These are phyloP conservation scores for Phyllotreta cruciferae DNA, from an alignment of 2,888 invertebrate species.

Conservation along the genomic window DNA sequence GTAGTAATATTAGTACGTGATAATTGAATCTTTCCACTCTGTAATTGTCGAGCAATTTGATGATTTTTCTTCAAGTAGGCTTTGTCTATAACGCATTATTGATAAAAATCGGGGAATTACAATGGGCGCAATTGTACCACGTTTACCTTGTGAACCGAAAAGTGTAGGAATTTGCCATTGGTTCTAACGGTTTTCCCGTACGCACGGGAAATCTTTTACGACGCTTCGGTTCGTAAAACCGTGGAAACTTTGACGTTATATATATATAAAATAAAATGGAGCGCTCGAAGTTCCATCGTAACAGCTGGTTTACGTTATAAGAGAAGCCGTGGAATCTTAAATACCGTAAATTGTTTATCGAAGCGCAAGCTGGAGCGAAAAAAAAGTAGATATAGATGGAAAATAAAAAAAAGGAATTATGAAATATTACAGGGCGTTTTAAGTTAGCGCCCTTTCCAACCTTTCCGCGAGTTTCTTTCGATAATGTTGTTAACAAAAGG, in stretches of 20 bases:
- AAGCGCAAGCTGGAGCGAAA: background rate
- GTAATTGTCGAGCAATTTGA: background rate
- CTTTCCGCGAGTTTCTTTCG: too few relatives aligned
- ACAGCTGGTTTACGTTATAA: slow-evolving; percentile 18
- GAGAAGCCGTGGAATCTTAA: background rate
- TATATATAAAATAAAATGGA: slow-evolving; percentile 18
- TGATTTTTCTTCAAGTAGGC: too few relatives aligned
- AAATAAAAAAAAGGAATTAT: background rate
- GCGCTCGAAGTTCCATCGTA: slow-evolving; percentile 21
- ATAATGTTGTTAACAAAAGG: too few relatives aligned
- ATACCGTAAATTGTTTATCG: background rate
- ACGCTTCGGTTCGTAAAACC: slow-evolving; percentile 18
- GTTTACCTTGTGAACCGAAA: too few relatives aligned
- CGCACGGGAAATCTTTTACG: slow-evolving; percentile 28
- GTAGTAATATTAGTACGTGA: slow-evolving; percentile 3
- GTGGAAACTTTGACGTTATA: slow-evolving; percentile 18
- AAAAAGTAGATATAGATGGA: background rate
- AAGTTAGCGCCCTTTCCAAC: too few relatives aligned
- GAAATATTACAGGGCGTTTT: too few relatives aligned
- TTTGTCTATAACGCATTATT: too few relatives aligned
- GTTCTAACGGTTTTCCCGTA: slow-evolving; percentile 13
- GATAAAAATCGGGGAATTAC: too few relatives aligned
- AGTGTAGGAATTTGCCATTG: too few relatives aligned
- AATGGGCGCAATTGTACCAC: too few relatives aligned
- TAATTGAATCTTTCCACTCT: slow-evolving; percentile 5